Base-by-base conservation (phyloP, 2,888 invertebrate genomes). In the Dusona sp. region DNA sequence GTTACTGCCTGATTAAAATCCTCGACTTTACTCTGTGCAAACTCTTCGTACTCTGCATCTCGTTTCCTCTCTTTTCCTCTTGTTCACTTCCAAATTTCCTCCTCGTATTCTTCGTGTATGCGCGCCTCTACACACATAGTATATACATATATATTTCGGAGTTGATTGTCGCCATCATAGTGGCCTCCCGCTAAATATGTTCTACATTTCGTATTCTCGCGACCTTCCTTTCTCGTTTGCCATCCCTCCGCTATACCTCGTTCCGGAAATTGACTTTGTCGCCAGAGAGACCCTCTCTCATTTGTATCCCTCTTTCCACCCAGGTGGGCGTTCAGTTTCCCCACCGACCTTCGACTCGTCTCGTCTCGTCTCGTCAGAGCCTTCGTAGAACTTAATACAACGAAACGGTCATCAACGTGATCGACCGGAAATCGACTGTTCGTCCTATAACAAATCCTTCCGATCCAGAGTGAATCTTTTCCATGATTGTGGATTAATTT, bases 1-100 rank as follows among this genome's bases (percentile, higher is more conserved):
- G 86, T 88, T 89, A 89, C 86, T 72, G 84, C 65, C 89, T 87
- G 88, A 90, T 91, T 90, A 89, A 91, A 91, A 90, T 90, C 88
- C 87, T 83, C 87, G 89, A 75, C 45, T 77, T 73, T 80, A 45
- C 70, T 61, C 29, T 48, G 70, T 67, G 75, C 13, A 75, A 84
- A 85, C 65, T 79, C 78, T 70, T 74, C 64, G 45, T 16, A 57
- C 64, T 48, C 67, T 61, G 22, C 11, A 9, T 48, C 33, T 72
- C 65, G 19, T 42, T 79, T 38, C 22, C 51, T 22, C 38, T 11
- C 51, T 33, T 67, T 75, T 42, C 64, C 65, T 77, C 48, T 48
- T 33, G n/a, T 77, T 65, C 36, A 22, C 33, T 33, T 22, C 22
- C 22, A 48, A 48, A 65, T 65, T 77, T 48, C 45, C 38, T 51